Evolutionary conservation across 2,888 invertebrate species (phyloP).

Genomic region (Oasisia sp.): DNA sequence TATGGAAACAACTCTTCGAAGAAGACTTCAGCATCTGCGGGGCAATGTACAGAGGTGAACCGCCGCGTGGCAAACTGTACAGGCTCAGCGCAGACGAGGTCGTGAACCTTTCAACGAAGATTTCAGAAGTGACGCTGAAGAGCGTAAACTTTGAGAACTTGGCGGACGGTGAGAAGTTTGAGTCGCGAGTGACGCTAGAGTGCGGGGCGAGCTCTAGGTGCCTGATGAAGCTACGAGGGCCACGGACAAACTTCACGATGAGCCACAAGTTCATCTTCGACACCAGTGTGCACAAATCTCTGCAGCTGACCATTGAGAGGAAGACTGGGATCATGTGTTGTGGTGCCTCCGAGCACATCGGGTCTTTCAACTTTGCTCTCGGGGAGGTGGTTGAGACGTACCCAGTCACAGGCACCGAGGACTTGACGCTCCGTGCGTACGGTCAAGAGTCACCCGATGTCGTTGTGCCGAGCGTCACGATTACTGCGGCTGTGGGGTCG

Average conservation of each 20-base stretch:
- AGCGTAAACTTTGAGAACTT: slow-evolving; percentile 40
- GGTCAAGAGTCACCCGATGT: slow-evolving; percentile 43
- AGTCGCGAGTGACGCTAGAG: slow-evolving; percentile 42
- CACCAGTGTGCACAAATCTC: slow-evolving; percentile 61
- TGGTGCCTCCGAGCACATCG: slow-evolving; percentile 45
- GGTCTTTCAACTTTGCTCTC: slow-evolving; percentile 54
- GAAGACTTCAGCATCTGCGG: slow-evolving; percentile 65
- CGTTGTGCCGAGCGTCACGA: slow-evolving; percentile 48
- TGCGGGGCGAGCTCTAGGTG: background rate
- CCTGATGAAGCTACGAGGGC: slow-evolving; percentile 45
- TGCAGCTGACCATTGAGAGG: slow-evolving; percentile 55
- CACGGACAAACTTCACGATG: slow-evolving; percentile 50
- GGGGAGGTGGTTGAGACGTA: slow-evolving; percentile 48
- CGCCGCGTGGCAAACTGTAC: slow-evolving; percentile 64
- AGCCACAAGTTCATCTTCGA: slow-evolving; percentile 64
- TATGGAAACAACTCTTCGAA: slow-evolving; percentile 65
- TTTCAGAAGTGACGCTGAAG: slow-evolving; percentile 50
- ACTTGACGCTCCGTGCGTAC: background rate
- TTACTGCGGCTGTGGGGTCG: slow-evolving; percentile 48
- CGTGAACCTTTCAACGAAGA: slow-evolving; percentile 55
- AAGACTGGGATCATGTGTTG: slow-evolving; percentile 63
- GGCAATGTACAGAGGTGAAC: slow-evolving; percentile 67
- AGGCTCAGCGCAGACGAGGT: slow-evolving; percentile 58
- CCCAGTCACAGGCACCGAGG: slow-evolving; percentile 40
- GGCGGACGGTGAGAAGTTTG: slow-evolving; percentile 45